These are phyloP conservation scores for Cyprinella venusta DNA, from an alignment of 2,797 vertebrate species.

Conservation along the genomic window DNA sequence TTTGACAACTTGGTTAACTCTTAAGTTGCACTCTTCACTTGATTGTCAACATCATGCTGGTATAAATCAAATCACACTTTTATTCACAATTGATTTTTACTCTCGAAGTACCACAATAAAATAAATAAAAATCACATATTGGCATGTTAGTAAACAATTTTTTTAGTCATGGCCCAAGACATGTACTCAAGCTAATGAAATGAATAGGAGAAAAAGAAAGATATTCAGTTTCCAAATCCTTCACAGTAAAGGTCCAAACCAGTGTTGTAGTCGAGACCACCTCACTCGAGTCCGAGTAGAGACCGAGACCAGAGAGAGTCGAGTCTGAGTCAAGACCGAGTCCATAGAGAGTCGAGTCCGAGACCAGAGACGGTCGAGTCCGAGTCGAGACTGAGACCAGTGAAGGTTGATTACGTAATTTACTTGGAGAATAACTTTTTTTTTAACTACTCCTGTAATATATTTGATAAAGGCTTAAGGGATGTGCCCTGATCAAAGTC, in stretches of 20 bases:
- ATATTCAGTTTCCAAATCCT: no score
- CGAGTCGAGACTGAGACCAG: no score
- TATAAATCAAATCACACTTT: slow-evolving; percentile 22
- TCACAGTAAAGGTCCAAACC: not conserved
- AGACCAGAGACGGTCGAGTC: no score
- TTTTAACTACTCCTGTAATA: no score
- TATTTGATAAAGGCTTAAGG: not conserved
- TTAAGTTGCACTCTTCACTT: slow-evolving; percentile 18
- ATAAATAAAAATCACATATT: slow-evolving; percentile 1
- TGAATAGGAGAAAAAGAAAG: not conserved
- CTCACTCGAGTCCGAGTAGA: no score
- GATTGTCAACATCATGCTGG: not conserved
- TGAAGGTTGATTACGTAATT: no score
- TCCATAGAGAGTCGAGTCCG: no score
- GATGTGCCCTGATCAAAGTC: not conserved
- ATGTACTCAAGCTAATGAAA: slow-evolving; percentile 17
- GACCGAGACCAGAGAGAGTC: no score
- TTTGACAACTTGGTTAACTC: slow-evolving; percentile 27
- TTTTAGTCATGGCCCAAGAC: not conserved
- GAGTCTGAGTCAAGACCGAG: no score
- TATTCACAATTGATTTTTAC: not conserved
- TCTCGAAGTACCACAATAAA: not conserved
- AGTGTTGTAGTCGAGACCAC: no score
- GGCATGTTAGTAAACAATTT: not conserved
- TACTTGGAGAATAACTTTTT: no score